These are phyloP conservation scores for Actenoides lindsayi DNA, from an alignment of 2,113 vertebrate genomes.

Conservation along the genomic window DNA sequence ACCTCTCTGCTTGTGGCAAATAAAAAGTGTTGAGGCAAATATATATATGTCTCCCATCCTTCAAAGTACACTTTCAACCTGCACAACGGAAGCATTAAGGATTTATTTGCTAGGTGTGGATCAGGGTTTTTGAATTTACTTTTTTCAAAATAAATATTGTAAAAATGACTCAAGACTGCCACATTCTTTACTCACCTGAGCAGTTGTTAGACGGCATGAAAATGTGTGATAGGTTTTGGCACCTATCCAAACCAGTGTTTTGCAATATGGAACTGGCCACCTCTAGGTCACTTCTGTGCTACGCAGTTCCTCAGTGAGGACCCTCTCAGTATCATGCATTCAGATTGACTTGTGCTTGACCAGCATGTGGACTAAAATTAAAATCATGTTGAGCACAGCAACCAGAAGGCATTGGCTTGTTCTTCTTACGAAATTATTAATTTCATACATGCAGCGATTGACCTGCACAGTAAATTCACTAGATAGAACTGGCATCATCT, in stretches of 20 bases:
- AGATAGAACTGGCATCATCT: background rate
- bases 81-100: background rate
- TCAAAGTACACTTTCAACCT: conserved; percentile 8
- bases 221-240: background rate
- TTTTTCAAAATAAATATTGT: conserved; percentile 50
- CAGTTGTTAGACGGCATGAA: background rate
- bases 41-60: background rate
- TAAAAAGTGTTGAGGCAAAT: background rate
- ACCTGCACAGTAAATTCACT: background rate
- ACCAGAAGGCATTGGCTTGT: background rate
- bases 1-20: background rate
- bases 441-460: background rate
- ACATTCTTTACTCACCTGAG: background rate
- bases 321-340: background rate
- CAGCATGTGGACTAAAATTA: background rate
- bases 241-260: background rate
- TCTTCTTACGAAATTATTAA: background rate
- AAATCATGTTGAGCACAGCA: background rate
- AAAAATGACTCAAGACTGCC: conserved; percentile 39
- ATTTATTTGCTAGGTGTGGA: conserved; percentile 44
- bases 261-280: background rate
- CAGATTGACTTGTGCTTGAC: background rate
- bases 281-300: background rate
- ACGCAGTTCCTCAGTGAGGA: background rate
- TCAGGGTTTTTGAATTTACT: background rate